phyloP scores from a whole-genome alignment of 1,140 invertebrate species.

The Melitaea cinxia region DNA sequence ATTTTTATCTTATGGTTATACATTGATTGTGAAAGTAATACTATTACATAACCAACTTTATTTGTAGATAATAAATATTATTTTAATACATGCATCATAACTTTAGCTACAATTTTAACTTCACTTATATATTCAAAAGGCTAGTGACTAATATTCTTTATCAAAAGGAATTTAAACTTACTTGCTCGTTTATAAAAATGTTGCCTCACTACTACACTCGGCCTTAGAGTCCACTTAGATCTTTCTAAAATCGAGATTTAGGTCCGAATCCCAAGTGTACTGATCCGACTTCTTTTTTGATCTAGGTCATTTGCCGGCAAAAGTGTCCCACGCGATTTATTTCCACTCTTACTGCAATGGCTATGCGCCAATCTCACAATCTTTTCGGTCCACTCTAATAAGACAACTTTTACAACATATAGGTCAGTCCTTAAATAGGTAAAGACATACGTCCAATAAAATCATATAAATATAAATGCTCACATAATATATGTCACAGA shows the following conservation, averaged over 20 bases:
- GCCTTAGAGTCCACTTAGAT: conserved; percentile 41
- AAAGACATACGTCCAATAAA: too few species aligned
- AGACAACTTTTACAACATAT: background rate
- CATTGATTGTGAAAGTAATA: too few species aligned
- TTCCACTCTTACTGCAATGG: conserved; percentile 79
- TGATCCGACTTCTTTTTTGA: conserved; percentile 60
- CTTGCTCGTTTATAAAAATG: conserved; percentile 9
- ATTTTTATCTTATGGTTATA: too few species aligned
- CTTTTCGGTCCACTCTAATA: conserved; percentile 5
- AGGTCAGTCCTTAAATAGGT: background rate
- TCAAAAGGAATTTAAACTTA: conserved; percentile 9
- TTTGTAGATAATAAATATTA: too few species aligned
- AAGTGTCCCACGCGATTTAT: conserved; percentile 74
- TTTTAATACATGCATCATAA: too few species aligned
- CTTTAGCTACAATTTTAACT: too few species aligned
- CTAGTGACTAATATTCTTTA: background rate
- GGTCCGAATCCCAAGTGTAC: conserved; percentile 40
- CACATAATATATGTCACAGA: too few species aligned
- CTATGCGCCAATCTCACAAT: conserved; percentile 67
- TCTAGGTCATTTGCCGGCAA: conserved; percentile 73
- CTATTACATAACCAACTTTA: too few species aligned
- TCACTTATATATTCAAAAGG: background rate
- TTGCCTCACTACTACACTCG: conserved; percentile 20
- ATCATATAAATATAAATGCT: too few species aligned
- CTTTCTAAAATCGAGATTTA: conserved; percentile 48